Conservation (phyloP, 2,113 vertebrate genomes). For the Megatriorchis doriae region DNA sequence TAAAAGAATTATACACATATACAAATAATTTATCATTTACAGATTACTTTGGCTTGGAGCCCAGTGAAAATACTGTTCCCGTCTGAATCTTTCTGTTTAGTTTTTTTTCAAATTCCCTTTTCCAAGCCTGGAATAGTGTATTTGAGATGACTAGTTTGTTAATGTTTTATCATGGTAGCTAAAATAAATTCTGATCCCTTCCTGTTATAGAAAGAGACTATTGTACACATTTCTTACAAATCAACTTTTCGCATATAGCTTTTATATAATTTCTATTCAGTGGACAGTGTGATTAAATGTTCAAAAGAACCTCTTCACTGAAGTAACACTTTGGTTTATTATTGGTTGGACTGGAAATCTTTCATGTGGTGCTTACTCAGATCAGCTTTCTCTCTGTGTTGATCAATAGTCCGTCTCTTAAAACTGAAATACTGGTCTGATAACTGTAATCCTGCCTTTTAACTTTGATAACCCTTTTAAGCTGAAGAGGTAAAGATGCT, state of each 20-base stretch:
- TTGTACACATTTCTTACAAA: not conserved
- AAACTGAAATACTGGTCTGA: constrained; percentile 27
- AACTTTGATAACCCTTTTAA: constrained; percentile 26
- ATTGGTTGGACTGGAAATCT: not conserved
- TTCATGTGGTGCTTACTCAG: not conserved
- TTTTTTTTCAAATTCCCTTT: not conserved
- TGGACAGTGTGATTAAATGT: not conserved
- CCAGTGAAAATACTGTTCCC: not conserved
- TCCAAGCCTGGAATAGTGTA: not conserved
- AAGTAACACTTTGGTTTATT: not conserved
- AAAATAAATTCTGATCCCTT: not conserved
- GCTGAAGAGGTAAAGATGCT: constrained; percentile 10
- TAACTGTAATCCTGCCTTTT: constrained; percentile 57
- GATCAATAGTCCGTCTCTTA: not conserved
- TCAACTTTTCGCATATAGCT: not conserved
- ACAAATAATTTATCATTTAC: not conserved
- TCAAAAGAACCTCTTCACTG: not conserved
- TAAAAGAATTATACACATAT: not conserved
- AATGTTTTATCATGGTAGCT: not conserved
- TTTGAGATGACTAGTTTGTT: not conserved
- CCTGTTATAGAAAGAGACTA: not conserved
- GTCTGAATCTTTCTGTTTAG: not conserved
- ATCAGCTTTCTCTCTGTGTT: not conserved
- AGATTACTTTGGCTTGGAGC: not conserved
- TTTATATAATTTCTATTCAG: not conserved